These are phyloP conservation scores for Passerina amoena DNA, from an alignment of 2,113 vertebrate species.

Conservation along the genomic window DNA sequence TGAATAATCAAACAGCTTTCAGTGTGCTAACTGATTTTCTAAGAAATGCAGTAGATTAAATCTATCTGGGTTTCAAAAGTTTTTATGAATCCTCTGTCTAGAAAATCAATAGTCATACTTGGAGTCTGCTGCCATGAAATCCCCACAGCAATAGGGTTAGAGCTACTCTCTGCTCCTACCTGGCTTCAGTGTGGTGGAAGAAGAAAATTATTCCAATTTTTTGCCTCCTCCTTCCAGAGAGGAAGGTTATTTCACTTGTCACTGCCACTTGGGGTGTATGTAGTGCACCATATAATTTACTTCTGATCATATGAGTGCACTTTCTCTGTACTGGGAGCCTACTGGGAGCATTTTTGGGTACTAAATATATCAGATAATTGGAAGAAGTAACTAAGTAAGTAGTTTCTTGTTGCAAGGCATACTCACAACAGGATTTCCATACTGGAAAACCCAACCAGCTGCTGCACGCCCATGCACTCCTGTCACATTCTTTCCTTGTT, in stretches of 20 bases:
- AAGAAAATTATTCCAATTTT: background rate
- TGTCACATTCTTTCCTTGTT: background rate
- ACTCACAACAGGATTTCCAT: background rate
- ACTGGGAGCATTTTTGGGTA: background rate
- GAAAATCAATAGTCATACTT: slow-evolving; percentile 14
- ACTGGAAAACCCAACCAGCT: background rate
- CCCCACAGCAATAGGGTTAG: background rate
- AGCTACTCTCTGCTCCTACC: background rate
- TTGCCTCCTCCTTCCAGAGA: background rate
- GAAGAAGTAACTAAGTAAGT: background rate
- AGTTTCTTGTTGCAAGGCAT: background rate
- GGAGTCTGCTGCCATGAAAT: background rate
- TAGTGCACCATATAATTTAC: background rate
- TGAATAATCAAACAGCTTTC: slow-evolving; percentile 6
- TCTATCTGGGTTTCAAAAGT: background rate
- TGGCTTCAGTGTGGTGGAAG: background rate
- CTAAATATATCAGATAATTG: background rate
- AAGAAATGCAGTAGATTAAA: slow-evolving; percentile 1
- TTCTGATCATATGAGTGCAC: background rate
- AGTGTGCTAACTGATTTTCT: slow-evolving; percentile 11
- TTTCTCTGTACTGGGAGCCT: accelerated
- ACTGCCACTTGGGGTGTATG: accelerated
- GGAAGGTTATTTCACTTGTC: background rate
- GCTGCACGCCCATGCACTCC: background rate
- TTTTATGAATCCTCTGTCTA: background rate